Percentiles rank a stretch among this genome's conserved stretches.
Conservation (phyloP, 2,888 invertebrate genomes). For the Dasypogon diadema region DNA sequence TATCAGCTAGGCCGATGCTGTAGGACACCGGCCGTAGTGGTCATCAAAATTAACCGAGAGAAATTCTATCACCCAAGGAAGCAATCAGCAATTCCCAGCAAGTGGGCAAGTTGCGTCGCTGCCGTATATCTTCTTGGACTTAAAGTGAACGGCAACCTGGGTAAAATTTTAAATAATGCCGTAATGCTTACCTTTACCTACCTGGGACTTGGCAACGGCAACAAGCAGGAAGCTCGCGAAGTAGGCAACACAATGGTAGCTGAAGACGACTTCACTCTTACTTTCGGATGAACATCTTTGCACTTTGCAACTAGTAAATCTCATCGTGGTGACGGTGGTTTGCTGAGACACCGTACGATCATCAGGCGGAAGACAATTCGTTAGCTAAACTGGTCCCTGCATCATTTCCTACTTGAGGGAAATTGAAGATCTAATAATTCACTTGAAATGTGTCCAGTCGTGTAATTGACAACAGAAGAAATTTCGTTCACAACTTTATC, state of each 20-base stretch:
- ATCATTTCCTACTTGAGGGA: constrained; percentile 16
- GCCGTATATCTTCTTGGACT: neutral
- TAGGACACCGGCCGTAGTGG: neutral
- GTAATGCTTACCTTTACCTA: too few relatives aligned
- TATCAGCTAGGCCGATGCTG: neutral
- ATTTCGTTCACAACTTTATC: constrained; percentile 9
- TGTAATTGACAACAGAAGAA: constrained; percentile 18
- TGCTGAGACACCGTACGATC: neutral
- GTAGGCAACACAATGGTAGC: constrained; percentile 1
- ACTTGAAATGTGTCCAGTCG: constrained; percentile 37
- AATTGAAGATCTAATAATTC: constrained; percentile 35
- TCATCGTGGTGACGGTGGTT: neutral
- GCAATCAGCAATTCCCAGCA: neutral
- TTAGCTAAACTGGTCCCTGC: constrained; percentile 16
- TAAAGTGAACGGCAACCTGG: neutral
- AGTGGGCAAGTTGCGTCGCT: neutral
- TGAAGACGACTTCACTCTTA: constrained; percentile 37
- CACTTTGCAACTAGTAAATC: neutral
- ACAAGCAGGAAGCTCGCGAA: constrained; percentile 17
- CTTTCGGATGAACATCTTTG: constrained; percentile 42
- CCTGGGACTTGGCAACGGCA: neutral
- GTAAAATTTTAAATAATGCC: neutral
- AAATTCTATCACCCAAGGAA: neutral
- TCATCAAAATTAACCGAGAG: neutral
- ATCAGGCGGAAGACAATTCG: constrained; percentile 28